These are phyloP conservation scores for Platypus cylindrus DNA, from an alignment of 2,888 invertebrate genomes.

Conservation along the genomic window DNA sequence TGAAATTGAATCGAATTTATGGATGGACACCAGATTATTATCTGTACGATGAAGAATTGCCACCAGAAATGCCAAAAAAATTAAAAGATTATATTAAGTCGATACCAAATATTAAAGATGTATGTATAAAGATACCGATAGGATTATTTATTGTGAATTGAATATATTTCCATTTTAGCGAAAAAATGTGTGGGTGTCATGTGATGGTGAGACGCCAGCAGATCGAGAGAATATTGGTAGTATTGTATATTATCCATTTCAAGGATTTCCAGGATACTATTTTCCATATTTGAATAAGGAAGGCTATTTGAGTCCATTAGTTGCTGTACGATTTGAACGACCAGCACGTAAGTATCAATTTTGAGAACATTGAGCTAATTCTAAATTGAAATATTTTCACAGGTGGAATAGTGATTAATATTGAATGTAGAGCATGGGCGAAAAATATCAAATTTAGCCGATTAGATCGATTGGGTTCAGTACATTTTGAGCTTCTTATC, in stretches of 20 bases:
- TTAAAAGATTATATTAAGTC: conserved; percentile 53
- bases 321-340: conserved; percentile 73
- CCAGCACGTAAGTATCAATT: conserved; percentile 57
- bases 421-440: conserved; percentile 84
- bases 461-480: conserved; percentile 46
- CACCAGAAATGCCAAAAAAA: conserved; percentile 58
- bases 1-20: conserved; percentile 92
- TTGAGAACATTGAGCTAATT: background rate
- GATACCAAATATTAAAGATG: conserved; percentile 36
- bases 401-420: conserved; percentile 52
- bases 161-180: conserved; percentile 37
- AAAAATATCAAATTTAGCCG: conserved; percentile 65
- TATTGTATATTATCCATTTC: conserved; percentile 61
- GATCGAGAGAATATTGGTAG: conserved; percentile 86
- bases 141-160: background rate
- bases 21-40: conserved; percentile 81
- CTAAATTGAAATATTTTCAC: conserved; percentile 16
- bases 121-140: conserved; percentile 21
- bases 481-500: conserved; percentile 52
- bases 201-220: conserved; percentile 86
- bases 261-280: conserved; percentile 80
- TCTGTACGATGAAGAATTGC: conserved; percentile 55
- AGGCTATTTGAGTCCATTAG: conserved; percentile 78
- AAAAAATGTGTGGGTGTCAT: conserved; percentile 83
- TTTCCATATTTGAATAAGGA: conserved; percentile 79